phyloP scores from a whole-genome alignment of 1,140 invertebrate species.

The Araneus ventricosus region DNA sequence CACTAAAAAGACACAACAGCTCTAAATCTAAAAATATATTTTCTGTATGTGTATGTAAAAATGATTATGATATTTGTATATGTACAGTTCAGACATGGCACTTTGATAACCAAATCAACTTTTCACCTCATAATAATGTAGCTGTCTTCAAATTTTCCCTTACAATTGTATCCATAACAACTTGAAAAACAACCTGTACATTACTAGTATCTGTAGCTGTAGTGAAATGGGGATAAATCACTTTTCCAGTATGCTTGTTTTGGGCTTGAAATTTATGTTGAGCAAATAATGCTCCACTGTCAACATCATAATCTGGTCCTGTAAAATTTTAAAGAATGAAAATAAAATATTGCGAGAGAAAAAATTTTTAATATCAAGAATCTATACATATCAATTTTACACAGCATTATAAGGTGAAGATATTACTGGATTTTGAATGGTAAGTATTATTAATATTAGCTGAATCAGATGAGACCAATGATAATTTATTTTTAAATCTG shows the following conservation, averaged over 20 bases:
- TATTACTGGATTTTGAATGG: background rate
- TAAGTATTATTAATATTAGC: background rate
- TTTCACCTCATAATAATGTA: conserved; percentile 75
- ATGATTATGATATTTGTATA: conserved; percentile 57
- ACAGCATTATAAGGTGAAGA: no score
- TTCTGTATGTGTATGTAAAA: conserved; percentile 26
- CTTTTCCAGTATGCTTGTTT: conserved; percentile 83
- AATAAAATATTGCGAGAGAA: background rate
- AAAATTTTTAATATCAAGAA: background rate
- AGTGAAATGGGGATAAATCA: conserved; percentile 83
- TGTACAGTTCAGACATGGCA: conserved; percentile 68
- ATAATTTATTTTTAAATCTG: no score
- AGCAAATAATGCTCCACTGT: conserved; percentile 84
- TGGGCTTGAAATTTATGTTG: conserved; percentile 84
- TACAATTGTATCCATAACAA: conserved; percentile 79
- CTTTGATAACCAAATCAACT: conserved; percentile 14
- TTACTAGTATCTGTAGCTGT: conserved; percentile 81
- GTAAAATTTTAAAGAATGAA: background rate
- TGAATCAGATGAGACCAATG: no score
- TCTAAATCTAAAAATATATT: conserved; percentile 33
- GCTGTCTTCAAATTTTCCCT: conserved; percentile 78
- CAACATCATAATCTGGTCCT: conserved; percentile 85
- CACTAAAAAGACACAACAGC: conserved; percentile 18
- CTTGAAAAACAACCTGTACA: conserved; percentile 80
- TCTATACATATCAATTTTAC: background rate